A percentile compares a stretch with the other conserved stretches of the same genome.
Evolutionary conservation across 2,797 vertebrate genomes (phyloP).

Genomic region (Oryzias dopingdopingensis): DNA sequence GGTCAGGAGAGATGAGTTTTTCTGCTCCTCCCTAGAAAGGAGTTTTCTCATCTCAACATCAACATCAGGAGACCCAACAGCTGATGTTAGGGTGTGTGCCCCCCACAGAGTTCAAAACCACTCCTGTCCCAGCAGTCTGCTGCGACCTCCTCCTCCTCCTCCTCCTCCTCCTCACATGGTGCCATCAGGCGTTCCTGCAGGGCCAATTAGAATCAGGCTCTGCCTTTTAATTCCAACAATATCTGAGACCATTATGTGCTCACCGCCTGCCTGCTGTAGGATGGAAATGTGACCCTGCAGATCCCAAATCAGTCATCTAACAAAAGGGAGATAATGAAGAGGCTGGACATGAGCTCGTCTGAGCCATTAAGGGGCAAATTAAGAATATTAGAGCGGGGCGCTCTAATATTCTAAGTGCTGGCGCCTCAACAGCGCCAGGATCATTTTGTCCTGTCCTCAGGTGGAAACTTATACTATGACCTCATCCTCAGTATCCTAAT

Average conservation of each 20-base stretch:
- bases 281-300: conserved; percentile 37
- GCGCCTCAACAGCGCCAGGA: conserved; percentile 21
- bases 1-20: conserved; percentile 63
- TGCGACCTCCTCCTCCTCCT: not conserved
- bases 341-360: conserved; percentile 22
- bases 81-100: conserved; percentile 14
- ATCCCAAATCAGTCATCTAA: conserved; percentile 51
- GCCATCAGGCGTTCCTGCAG: conserved; percentile 47
- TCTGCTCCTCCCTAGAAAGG: conserved; percentile 49
- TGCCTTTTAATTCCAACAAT: conserved; percentile 60
- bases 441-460: conserved; percentile 38
- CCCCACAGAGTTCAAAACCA: not conserved
- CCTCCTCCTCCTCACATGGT: conserved; percentile 8
- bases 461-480: conserved; percentile 36
- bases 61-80: conserved; percentile 68
- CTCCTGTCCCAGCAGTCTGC: too few species aligned
- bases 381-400: conserved; percentile 50
- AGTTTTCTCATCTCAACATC: conserved; percentile 69
- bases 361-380: conserved; percentile 41
- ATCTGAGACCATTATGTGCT: conserved; percentile 54
- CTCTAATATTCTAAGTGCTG: conserved; percentile 31
- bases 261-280: conserved; percentile 28
- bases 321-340: conserved; percentile 60
- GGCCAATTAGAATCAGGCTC: conserved; percentile 45
- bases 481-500: conserved; percentile 28